Evolutionary conservation across 2,888 invertebrate species (phyloP).

Genomic region (Sinodicranocentrus sp.): DNA sequence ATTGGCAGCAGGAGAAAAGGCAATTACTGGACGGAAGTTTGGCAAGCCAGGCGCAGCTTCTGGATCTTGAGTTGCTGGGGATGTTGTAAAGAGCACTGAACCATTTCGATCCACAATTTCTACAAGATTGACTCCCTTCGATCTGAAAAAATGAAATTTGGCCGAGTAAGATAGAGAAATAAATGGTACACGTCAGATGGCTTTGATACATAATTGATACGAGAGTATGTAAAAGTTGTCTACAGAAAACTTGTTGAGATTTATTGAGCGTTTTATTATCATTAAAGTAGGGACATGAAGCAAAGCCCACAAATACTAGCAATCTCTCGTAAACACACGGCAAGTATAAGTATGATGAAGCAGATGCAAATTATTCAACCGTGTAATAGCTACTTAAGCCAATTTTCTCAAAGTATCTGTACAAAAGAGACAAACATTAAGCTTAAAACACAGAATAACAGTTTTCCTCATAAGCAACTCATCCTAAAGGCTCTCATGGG

Average conservation of each 20-base stretch:
- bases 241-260: conserved; percentile 20
- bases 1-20: conserved; percentile 76
- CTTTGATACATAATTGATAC: conserved; percentile 19
- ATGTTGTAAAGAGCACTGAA: conserved; percentile 73
- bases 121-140: conserved; percentile 71
- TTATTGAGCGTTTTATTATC: conserved; percentile 38
- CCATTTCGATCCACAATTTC: conserved; percentile 74
- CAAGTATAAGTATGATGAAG: too few species aligned
- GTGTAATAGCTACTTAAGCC: conserved; percentile 41
- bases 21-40: conserved; percentile 75
- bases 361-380: conserved; percentile 43
- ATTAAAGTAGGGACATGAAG: conserved; percentile 2
- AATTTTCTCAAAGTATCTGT: conserved; percentile 24
- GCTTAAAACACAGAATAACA: conserved; percentile 55
- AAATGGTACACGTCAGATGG: not conserved
- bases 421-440: conserved; percentile 39
- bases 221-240: conserved; percentile 17
- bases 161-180: not conserved
- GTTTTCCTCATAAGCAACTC: conserved; percentile 60
- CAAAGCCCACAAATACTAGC: too few species aligned
- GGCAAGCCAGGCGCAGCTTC: conserved; percentile 73
- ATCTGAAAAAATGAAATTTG: conserved; percentile 60
- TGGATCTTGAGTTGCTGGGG: conserved; percentile 61
- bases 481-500: conserved; percentile 49
- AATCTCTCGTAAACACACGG: too few species aligned